These are phyloP conservation scores for Colletes latitarsis DNA, from an alignment of 1,140 invertebrate species.

Conservation along the genomic window DNA sequence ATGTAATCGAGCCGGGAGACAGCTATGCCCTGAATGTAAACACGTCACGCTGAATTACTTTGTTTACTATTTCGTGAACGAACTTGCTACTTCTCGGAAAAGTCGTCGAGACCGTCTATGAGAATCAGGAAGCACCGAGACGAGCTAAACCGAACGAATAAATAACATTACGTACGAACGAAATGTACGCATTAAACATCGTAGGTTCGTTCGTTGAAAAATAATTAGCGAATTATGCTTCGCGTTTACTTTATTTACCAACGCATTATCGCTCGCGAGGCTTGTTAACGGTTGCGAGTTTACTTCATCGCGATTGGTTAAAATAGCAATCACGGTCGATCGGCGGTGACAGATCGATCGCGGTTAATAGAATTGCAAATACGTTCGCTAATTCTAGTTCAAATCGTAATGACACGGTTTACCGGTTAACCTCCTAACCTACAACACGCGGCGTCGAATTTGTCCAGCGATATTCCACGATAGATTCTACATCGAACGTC, in stretches of 20 bases:
- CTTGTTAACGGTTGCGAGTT: background rate
- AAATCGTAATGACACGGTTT: background rate
- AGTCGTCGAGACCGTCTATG: background rate
- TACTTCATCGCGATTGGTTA: background rate
- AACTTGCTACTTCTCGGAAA: conserved; percentile 6
- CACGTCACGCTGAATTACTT: background rate
- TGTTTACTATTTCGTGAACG: background rate
- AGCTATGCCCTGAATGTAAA: conserved; percentile 31
- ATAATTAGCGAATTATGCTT: background rate
- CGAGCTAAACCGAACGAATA: background rate
- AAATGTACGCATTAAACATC: background rate
- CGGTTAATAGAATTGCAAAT: conserved; percentile 25
- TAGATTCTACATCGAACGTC: background rate
- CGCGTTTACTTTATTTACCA: background rate
- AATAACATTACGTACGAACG: background rate
- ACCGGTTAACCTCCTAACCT: conserved; percentile 1
- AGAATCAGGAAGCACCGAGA: background rate
- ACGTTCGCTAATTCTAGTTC: background rate
- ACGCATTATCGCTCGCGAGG: background rate
- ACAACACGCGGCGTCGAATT: background rate
- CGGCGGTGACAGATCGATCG: background rate
- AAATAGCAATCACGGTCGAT: background rate
- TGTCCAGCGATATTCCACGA: background rate
- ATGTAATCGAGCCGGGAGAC: background rate
- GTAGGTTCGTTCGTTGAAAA: background rate